Evolutionary conservation across 1,140 invertebrate genomes (phyloP), one percentile per base, ranked within the genome.

Genomic region (Drosophila quadrilineata): DNA sequence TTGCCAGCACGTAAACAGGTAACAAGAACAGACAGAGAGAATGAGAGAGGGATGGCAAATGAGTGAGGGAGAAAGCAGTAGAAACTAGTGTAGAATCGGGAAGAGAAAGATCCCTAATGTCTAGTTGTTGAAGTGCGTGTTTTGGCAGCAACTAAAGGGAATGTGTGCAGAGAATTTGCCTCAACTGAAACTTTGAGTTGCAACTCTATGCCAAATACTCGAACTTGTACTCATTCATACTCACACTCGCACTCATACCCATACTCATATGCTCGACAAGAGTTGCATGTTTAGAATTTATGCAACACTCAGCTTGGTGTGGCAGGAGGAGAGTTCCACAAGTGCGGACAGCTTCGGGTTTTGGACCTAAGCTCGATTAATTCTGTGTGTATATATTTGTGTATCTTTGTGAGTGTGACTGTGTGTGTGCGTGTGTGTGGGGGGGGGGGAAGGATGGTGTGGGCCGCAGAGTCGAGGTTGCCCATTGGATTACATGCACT

Each of bases 1-100:
- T 71, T 71, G 52, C 35, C 54, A 50, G 62, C 75, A 80, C 75
- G 75, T 80, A 68, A 82, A 68, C 76, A 68, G 66, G 60, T 66
- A 66, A 48, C 45, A 73, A 40, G 62, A 50, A 35, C 48, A 69
- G 26, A 22, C 0, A 3, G 12, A 40, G 16, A 21, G 8, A n/a
- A 1, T 16, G 17, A 21, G 10, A 10, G 16, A 9, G 6, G 36
- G 5, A 12, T n/a, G n/a, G n/a, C n/a, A n/a, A n/a, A n/a, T n/a
- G 16, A 1, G n/a, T 8, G 28, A 33, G 31, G 1, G 19, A 14
- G 2, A 2, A 6, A 9, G n/a, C 21, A 21, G 43, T n/a, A n/a
- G n/a, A n/a, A 46, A n/a, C 6, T 0, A 46, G 26, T 9, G 17
- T 0, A 8, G 21, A 16, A 33, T 6, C n/a, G 6, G n/a, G 6